phyloP scores from a whole-genome alignment of 1,140 invertebrate species.

The Subanguina moxae region DNA sequence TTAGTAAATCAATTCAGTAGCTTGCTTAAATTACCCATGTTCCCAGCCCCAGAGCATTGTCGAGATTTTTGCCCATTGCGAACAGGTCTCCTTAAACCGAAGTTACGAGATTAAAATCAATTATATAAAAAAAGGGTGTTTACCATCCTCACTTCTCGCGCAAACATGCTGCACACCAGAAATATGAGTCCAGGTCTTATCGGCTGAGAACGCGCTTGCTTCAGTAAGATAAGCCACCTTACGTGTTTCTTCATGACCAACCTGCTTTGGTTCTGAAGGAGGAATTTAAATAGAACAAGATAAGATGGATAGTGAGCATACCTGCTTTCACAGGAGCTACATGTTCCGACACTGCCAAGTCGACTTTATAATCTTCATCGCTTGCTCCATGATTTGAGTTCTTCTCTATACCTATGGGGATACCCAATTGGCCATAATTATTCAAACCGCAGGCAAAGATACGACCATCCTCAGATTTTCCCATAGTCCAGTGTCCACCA shows the following conservation, averaged over 20 bases:
- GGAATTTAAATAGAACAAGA: too few species aligned
- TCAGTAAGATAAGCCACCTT: conserved; percentile 26
- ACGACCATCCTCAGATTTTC: conserved; percentile 43
- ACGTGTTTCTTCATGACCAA: conserved; percentile 18
- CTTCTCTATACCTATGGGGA: conserved; percentile 21
- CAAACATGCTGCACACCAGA: conserved; percentile 52
- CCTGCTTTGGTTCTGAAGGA: not conserved
- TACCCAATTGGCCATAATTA: conserved; percentile 53
- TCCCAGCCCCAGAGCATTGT: conserved; percentile 54
- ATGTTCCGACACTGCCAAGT: too few species aligned
- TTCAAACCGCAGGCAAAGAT: conserved; percentile 55
- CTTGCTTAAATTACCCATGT: conserved; percentile 44
- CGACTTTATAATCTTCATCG: too few species aligned
- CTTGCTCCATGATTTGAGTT: not conserved
- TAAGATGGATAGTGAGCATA: too few species aligned
- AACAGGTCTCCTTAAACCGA: conserved; percentile 45
- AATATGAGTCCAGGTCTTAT: conserved; percentile 49
- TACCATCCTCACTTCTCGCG: conserved; percentile 23
- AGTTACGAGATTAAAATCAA: not conserved
- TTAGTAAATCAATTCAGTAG: conserved; percentile 16
- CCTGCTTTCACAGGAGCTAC: too few species aligned
- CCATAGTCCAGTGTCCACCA: conserved; percentile 55
- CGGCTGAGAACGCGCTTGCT: conserved; percentile 30
- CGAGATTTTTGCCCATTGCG: conserved; percentile 54
- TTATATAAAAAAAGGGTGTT: not conserved